These are phyloP conservation scores for Hyposmocoma kahamanoa DNA, from an alignment of 1,140 invertebrate species.

Conservation along the genomic window DNA sequence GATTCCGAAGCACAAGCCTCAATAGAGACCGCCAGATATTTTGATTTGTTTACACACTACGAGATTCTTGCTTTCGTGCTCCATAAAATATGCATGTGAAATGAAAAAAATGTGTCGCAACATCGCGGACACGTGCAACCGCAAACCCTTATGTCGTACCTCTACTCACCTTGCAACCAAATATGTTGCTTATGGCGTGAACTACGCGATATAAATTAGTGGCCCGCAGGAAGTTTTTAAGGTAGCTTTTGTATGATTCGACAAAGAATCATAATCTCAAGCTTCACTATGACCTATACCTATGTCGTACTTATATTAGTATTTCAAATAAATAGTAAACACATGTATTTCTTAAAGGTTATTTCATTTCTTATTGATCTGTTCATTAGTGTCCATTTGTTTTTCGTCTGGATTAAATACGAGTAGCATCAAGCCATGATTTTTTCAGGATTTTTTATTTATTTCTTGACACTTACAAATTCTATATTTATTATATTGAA, in stretches of 20 bases:
- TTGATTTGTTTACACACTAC: conserved; percentile 51
- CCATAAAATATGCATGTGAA: conserved; percentile 67
- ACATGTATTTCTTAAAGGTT: too few species aligned
- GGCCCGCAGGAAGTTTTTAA: background rate
- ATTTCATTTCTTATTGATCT: too few species aligned
- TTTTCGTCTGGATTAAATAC: too few species aligned
- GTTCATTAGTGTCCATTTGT: too few species aligned
- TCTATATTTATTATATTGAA: too few species aligned
- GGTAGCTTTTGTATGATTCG: conserved; percentile 11
- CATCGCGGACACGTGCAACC: conserved; percentile 24
- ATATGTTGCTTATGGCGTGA: background rate
- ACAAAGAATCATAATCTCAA: conserved; percentile 58
- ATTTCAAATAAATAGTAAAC: conserved; percentile 50
- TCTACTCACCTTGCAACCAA: background rate
- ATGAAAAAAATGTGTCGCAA: conserved; percentile 67
- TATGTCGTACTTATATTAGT: conserved; percentile 57
- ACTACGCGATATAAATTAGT: background rate
- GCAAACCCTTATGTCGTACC: conserved; percentile 11
- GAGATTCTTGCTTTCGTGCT: conserved; percentile 47
- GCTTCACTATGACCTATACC: conserved; percentile 50
- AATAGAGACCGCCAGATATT: conserved; percentile 10
- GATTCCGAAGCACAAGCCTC: background rate
- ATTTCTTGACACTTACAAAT: too few species aligned
- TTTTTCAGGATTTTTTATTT: too few species aligned
- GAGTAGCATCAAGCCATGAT: too few species aligned